Evolutionary conservation across 2,888 invertebrate genomes (phyloP).

Genomic region (Meganola albula): DNA sequence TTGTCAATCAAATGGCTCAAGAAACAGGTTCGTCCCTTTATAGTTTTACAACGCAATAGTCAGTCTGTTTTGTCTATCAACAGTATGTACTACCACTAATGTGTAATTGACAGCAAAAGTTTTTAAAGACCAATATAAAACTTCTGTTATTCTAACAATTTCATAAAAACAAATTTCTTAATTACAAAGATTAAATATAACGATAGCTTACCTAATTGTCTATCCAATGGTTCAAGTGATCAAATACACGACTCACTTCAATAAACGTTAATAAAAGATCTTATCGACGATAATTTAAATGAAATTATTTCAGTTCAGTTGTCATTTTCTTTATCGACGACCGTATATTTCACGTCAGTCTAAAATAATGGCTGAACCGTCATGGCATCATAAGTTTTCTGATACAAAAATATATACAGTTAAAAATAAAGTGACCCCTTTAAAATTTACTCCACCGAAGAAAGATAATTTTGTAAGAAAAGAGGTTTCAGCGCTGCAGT

Average conservation of each 20-base stretch:
- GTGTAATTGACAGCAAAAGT: too few species aligned
- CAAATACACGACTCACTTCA: slow-evolving; percentile 14
- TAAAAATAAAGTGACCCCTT: slow-evolving; percentile 34
- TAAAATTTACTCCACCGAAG: slow-evolving; percentile 20
- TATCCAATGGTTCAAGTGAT: not conserved
- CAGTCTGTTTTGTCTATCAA: too few species aligned
- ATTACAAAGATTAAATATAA: not conserved
- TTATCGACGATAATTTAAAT: slow-evolving; percentile 16
- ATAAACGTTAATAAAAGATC: slow-evolving; percentile 21
- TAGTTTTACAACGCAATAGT: too few species aligned
- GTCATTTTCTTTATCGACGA: not conserved
- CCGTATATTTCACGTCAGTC: too few species aligned
- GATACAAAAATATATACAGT: slow-evolving; percentile 23
- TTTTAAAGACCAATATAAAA: too few species aligned
- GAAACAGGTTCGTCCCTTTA: too few species aligned
- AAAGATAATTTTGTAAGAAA: slow-evolving; percentile 26
- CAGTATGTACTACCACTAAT: too few species aligned
- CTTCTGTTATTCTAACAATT: too few species aligned
- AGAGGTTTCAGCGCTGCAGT: slow-evolving; percentile 16
- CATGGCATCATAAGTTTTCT: slow-evolving; percentile 15
- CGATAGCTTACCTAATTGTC: not conserved
- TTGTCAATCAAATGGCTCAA: not conserved
- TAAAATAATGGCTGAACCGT: slow-evolving; percentile 5
- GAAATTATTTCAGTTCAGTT: slow-evolving; percentile 1
- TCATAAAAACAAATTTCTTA: too few species aligned